These are phyloP conservation scores for Drosophila mimica DNA, from an alignment of 2,888 invertebrate species.

Conservation along the genomic window DNA sequence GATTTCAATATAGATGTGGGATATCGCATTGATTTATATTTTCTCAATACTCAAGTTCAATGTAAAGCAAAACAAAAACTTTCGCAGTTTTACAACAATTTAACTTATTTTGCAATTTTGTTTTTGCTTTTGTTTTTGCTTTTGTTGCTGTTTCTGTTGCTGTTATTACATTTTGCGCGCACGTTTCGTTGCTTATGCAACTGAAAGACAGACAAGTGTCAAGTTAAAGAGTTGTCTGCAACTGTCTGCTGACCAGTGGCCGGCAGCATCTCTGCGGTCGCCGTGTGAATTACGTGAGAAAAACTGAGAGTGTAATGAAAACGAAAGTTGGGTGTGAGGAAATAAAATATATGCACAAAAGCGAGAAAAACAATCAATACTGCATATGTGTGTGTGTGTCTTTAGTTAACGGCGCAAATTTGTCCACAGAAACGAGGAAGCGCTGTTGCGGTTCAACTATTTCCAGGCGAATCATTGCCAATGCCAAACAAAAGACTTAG, in stretches of 20 bases:
- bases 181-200: slow-evolving; percentile 47
- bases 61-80: slow-evolving; percentile 49
- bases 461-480: slow-evolving; percentile 21
- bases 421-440: slow-evolving; percentile 37
- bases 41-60: slow-evolving; percentile 40
- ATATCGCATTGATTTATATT: background rate
- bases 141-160: slow-evolving; percentile 22
- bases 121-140: slow-evolving; percentile 42
- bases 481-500: slow-evolving; percentile 70
- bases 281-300: slow-evolving; percentile 53
- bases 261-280: slow-evolving; percentile 20
- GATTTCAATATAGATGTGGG: slow-evolving; percentile 13
- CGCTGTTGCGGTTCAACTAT: slow-evolving; percentile 12
- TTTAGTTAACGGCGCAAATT: slow-evolving; percentile 7
- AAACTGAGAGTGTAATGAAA: slow-evolving; percentile 63
- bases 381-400: slow-evolving; percentile 14
- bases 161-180: slow-evolving; percentile 48
- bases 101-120: slow-evolving; percentile 15
- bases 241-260: slow-evolving; percentile 38
- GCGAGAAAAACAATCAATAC: slow-evolving; percentile 30
- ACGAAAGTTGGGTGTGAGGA: slow-evolving; percentile 61
- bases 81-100: slow-evolving; percentile 41
- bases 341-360: slow-evolving; percentile 23
- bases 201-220: slow-evolving; percentile 59
- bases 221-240: slow-evolving; percentile 44